Base-by-base conservation (phyloP, 2,888 invertebrate genomes). In the Neoitamus cyanurus region DNA sequence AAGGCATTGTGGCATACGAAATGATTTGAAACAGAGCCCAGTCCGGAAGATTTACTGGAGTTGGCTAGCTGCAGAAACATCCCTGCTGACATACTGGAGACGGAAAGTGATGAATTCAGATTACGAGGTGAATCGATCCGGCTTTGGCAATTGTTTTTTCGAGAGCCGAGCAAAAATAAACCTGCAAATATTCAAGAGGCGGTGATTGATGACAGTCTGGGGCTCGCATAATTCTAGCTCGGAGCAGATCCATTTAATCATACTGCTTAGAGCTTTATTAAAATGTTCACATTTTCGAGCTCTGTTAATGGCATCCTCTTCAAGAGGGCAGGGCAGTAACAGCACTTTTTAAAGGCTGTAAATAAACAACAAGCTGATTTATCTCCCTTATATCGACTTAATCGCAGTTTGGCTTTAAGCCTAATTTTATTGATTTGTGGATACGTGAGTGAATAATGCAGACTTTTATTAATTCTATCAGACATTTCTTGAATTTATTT, bases 21-120 rank as follows among this genome's bases (percentile, higher is more conserved):
- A 85, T 85, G 83, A 85, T 84, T 84, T 84, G 75, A 77, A 77
- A 77, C 46, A 11, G 84, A 82, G 84, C 68, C 48, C 58, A 68
- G 84, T 80, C 72, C 69, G 37, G 42, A 70, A 77, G 80, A 85
- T 83, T 85, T 84, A 73, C 31, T 82, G 73, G 72, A 75, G 75
- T 82, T 69, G 75, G 75, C 68, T 34, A 37, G 68, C 58, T 80
- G 72, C 83, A 84, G 73, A 82, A 82, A 85, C 84, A 84, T 70
- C 82, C 82, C 58, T 68, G 85, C 82, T 85, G 85, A 85, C 85
- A 82, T 82, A 75, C 42, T 80, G 78, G 37, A 84, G 85, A 82
- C 85, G 80, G 48, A 84, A 85, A 84, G 84, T 85, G 85, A 85
- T 85, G 85, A 85, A 85, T 85, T 84, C 84, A 83, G 80, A 83